Evolutionary conservation across 2,113 vertebrate species (phyloP), one percentile per base, ranked within the genome.

Genomic region (Gambusia holbrooki): DNA sequence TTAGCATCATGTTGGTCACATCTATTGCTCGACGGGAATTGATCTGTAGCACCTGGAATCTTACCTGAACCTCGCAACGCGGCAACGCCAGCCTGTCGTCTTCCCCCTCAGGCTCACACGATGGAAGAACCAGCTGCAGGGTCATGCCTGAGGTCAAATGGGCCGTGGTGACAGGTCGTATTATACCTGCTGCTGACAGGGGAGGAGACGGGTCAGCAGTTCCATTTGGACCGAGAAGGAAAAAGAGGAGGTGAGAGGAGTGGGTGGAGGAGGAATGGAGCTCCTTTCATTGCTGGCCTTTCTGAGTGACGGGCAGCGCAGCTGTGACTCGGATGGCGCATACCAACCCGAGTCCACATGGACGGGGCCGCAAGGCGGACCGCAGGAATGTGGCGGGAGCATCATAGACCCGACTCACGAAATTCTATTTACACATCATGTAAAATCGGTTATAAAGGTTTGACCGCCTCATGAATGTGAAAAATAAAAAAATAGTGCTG

Each of bases 121-220:
- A 42, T 42, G 0, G 67, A 66, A 65, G 62, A 66, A 76, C 71
- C 88, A 88, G 88, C 90, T 83, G 87, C 85, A 71, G 79, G 79
- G 82, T 69, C 63, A 48, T 0, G 71, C 74, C 87, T 67, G 78
- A 81, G 86, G 80, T 73, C 12, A 69, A 86, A 69, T 86, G 89
- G 84, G 74, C 73, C 74, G 45, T 74, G 73, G 84, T 89, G 89
- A 92, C 90, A 89, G 88, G 87, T 85, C 75, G 79, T 81, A 88
- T 93, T 89, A 87, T 90, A 91, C 89, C 88, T 91, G 89, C 86
- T 86, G 84, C 79, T 92, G 91, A 93, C 87, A 88, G 87, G 84
- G 84, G 80, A 81, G 40, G 13, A 78, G 88, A 81, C 73, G 81
- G 91, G 91, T 93, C 91, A 90, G 88, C 70, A 68, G 35, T 82